These are phyloP conservation scores for Cheiracanthium punctorium DNA, from an alignment of 2,888 invertebrate species.

Conservation along the genomic window DNA sequence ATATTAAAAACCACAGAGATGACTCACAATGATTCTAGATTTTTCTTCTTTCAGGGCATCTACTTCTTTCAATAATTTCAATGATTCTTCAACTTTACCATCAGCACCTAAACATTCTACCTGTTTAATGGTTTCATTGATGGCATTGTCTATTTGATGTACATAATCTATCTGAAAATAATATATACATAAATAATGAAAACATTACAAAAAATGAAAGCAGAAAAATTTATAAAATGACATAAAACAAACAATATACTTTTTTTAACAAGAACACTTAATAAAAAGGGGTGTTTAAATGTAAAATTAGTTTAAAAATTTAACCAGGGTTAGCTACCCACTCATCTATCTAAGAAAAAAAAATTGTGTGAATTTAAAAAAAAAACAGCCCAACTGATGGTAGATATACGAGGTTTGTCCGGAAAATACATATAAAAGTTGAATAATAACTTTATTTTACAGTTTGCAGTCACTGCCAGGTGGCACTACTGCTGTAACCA, in stretches of 20 bases:
- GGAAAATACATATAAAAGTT: too few species aligned
- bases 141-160: constrained; percentile 95
- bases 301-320: neutral
- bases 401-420: too few species aligned
- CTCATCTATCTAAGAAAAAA: neutral
- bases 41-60: constrained; percentile 96
- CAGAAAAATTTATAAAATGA: neutral
- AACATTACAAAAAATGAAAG: neutral
- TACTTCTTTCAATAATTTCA: constrained; percentile 97
- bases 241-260: neutral
- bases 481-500: too few species aligned
- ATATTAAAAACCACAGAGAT: too few species aligned
- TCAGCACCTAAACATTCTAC: constrained; percentile 96
- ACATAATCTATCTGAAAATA: constrained; percentile 86
- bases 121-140: constrained; percentile 95
- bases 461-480: too few species aligned
- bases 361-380: neutral
- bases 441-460: too few species aligned
- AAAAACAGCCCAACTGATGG: neutral
- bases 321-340: neutral
- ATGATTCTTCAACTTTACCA: constrained; percentile 96
- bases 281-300: neutral
- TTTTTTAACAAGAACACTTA: neutral
- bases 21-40: constrained; percentile 86
- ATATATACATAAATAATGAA: neutral